A percentile compares a stretch with the other conserved stretches of the same genome.
These are phyloP conservation scores for Pseudolycoriella hygida DNA, from an alignment of 2,888 invertebrate species.

Conservation along the genomic window DNA sequence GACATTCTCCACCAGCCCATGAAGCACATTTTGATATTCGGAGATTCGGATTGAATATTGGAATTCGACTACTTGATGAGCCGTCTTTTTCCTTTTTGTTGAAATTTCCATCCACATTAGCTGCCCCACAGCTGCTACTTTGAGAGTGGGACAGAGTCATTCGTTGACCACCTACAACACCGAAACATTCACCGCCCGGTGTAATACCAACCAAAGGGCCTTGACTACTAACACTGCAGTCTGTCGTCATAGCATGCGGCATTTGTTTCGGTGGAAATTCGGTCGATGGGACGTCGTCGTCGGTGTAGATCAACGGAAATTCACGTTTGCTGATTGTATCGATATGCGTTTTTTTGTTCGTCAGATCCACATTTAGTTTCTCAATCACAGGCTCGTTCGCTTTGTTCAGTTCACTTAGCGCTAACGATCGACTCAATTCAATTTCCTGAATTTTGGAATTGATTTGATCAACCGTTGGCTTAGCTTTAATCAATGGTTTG, in stretches of 20 bases:
- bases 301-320: neutral
- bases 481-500: neutral
- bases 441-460: neutral
- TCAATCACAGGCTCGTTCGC: neutral
- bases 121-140: constrained; percentile 7
- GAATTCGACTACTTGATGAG: constrained; percentile 37
- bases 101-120: constrained; percentile 11
- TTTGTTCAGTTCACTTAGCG: no score
- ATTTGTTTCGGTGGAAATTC: constrained; percentile 2
- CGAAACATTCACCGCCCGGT: constrained; percentile 1
- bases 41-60: constrained; percentile 36
- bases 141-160: constrained; percentile 6
- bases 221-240: neutral
- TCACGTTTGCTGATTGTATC: neutral
- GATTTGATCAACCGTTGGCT: neutral
- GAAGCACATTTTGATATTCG: constrained; percentile 52
- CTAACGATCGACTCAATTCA: no score
- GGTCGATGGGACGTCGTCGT: neutral
- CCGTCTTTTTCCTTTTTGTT: constrained; percentile 1
- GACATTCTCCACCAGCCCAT: constrained; percentile 40
- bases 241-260: neutral
- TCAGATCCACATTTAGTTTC: neutral
- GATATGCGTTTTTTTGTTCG: neutral
- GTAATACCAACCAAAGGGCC: neutral
- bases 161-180: constrained; percentile 13